Percentiles rank a stretch among this genome's conserved stretches.
Conservation (phyloP, 2,113 vertebrate genomes). For the Xenus cinereus region DNA sequence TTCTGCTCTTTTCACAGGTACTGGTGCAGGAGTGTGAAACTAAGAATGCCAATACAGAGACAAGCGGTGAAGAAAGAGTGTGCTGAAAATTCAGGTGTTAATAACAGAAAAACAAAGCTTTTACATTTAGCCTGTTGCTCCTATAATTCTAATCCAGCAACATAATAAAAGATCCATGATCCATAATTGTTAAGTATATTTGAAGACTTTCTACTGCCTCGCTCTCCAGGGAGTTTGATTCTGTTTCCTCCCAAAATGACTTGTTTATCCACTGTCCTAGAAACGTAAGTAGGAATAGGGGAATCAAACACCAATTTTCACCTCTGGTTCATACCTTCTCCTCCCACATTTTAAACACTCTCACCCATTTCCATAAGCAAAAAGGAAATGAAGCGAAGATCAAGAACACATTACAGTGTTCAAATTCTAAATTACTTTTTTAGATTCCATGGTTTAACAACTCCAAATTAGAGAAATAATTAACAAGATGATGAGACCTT, state of each 20-base stretch:
- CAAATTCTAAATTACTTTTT: background rate
- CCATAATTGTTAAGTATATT: background rate
- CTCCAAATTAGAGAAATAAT: slow-evolving; percentile 51
- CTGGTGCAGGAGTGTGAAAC: background rate
- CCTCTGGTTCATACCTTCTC: background rate
- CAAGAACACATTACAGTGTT: background rate
- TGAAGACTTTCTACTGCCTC: background rate
- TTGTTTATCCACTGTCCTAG: background rate
- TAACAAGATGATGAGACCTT: background rate
- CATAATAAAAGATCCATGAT: background rate
- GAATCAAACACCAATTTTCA: background rate
- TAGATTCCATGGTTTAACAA: background rate
- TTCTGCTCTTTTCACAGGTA: background rate
- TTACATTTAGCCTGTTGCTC: background rate
- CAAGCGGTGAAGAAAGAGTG: background rate
- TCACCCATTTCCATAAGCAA: background rate
- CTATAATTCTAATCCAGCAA: background rate
- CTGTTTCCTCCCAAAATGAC: background rate
- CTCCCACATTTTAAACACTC: background rate
- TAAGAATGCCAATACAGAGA: background rate
- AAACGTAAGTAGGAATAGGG: background rate
- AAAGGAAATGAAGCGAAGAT: background rate
- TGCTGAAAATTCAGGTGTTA: background rate
- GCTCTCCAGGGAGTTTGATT: background rate
- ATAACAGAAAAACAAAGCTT: background rate